Evolutionary conservation across 2,797 vertebrate species (phyloP), one percentile per base, ranked within the genome.

Genomic region (Danio aesculapii): DNA sequence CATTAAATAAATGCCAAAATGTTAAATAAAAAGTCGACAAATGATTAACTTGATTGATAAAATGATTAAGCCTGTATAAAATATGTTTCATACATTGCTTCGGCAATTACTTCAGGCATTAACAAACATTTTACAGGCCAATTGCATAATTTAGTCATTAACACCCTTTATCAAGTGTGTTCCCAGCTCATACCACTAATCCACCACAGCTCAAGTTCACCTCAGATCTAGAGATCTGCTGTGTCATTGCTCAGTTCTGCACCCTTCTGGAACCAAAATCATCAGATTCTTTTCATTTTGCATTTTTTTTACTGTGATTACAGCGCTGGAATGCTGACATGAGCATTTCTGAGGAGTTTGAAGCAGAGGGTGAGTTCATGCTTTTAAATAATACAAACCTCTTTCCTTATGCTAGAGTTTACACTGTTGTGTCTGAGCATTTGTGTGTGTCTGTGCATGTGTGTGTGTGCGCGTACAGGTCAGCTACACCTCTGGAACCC

Each of bases 401-500:
- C 3, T 49, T 58, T 4, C n/a, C 5, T 52, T 17, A 44, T 62
- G 17, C 9, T 4, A 6, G 17, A 59, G 4, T 68, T 69, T 13
- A 76, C 21, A n/a, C 14, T 69, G 43, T 79, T 43, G 13, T 0
- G 0, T 43, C 5, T 39, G 5, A 30, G 30, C 30, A 30, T 30
- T 30, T 30, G 30, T 30, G 30, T 30, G 30, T 30, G 30, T 30
- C 30, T 30, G 30, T 30, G 30, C 3, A 3, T 30, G 30, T 3
- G 30, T 30, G 30, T 3, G 30, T 30, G 30, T 30, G 70, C 9
- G 6, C 30, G 0, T 52, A 8, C 72, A 99, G 98, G 98, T 30
- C 97, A 99, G 90, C 89, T 97, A 85, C 94, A 96, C 43, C 95
- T 99, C 80, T 99, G 98, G 98, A 99, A 99, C 90, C 98, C 98